A percentile compares a stretch with the other conserved stretches of the same genome.
Conservation (phyloP, 1,140 invertebrate species). For the Venustaconcha ellipsiformis region DNA sequence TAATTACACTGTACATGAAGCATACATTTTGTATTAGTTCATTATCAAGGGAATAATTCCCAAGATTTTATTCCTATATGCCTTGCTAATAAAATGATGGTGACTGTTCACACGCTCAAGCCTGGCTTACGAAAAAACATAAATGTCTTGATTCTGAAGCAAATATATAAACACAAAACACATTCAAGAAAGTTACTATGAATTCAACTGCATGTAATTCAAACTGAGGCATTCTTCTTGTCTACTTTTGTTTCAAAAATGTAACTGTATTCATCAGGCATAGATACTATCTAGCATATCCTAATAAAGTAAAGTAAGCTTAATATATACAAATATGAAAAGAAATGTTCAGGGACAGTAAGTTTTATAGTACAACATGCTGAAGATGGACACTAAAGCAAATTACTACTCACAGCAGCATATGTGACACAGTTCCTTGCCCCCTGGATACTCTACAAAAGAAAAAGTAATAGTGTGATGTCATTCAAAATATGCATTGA, state of each 20-base stretch:
- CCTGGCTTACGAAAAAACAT: no score
- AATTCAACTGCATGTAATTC: no score
- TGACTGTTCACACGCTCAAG: no score
- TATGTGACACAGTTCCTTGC: slow-evolving; percentile 65
- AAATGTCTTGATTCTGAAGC: no score
- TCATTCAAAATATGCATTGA: background rate
- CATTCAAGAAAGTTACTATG: no score
- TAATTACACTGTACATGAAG: background rate
- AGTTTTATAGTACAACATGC: background rate
- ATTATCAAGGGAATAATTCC: background rate
- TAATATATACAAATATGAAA: background rate
- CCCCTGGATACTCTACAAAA: slow-evolving; percentile 57
- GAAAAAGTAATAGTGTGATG: slow-evolving; percentile 1
- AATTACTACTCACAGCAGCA: slow-evolving; percentile 43
- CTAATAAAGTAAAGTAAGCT: background rate
- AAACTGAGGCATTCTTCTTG: no score
- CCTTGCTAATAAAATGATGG: background rate
- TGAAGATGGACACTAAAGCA: background rate
- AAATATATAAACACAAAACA: no score
- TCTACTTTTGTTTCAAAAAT: no score
- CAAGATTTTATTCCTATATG: background rate
- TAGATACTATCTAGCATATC: no score
- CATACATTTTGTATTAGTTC: background rate
- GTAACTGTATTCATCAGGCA: no score
- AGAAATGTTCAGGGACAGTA: background rate